A percentile compares a stretch with the other conserved stretches of the same genome.
Evolutionary conservation across 2,113 vertebrate genomes (phyloP).

Genomic region (Saccopteryx leptura): DNA sequence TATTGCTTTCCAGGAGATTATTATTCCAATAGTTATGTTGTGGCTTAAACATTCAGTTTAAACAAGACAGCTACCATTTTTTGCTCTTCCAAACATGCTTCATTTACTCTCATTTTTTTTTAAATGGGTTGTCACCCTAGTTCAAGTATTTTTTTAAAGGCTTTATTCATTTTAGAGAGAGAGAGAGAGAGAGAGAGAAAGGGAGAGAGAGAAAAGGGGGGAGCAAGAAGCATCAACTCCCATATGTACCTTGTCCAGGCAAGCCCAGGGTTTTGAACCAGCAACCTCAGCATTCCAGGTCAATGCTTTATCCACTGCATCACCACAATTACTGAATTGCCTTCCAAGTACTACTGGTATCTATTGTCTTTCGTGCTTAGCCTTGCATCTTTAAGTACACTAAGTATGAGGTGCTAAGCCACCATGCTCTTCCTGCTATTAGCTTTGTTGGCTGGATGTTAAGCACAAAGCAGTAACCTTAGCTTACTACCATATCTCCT

Average conservation of each 20-base stretch:
- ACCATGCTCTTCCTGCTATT: constrained; percentile 69
- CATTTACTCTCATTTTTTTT: constrained; percentile 73
- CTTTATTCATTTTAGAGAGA: too few relatives aligned
- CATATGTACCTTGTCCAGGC: too few relatives aligned
- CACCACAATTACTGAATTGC: constrained; percentile 70
- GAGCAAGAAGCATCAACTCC: too few relatives aligned
- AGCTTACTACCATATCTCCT: constrained; percentile 76
- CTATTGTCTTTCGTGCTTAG: constrained; percentile 74
- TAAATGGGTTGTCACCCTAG: too few relatives aligned
- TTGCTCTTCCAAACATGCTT: constrained; percentile 76
- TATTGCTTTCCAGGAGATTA: constrained; percentile 89
- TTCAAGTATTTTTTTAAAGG: too few relatives aligned
- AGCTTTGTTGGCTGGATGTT: constrained; percentile 79
- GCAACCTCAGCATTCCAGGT: too few relatives aligned
- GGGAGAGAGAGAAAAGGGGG: too few relatives aligned
- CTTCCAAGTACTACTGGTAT: constrained; percentile 42
- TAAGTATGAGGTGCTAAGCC: constrained; percentile 70
- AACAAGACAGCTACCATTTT: constrained; percentile 81
- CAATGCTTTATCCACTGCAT: too few relatives aligned
- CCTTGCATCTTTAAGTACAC: constrained; percentile 63
- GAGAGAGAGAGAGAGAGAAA: too few relatives aligned
- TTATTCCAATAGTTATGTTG: constrained; percentile 87
- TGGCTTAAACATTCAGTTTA: constrained; percentile 85
- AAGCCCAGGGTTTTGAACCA: too few relatives aligned
- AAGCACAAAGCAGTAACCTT: constrained; percentile 71